These are phyloP conservation scores for Chloroclysta siterata DNA, from an alignment of 2,888 invertebrate species.

Conservation along the genomic window DNA sequence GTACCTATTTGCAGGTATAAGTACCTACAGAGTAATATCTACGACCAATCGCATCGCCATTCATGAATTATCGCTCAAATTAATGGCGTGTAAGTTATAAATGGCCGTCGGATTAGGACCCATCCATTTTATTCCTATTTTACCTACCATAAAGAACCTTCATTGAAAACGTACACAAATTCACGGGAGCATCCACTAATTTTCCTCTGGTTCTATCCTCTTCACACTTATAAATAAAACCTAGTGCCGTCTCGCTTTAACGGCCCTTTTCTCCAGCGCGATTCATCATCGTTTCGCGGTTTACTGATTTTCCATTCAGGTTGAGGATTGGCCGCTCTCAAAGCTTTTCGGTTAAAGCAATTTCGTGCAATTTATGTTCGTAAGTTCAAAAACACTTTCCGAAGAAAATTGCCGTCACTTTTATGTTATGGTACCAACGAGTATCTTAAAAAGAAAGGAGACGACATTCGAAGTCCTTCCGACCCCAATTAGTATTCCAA, in stretches of 20 bases:
- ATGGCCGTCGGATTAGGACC: constrained; percentile 81
- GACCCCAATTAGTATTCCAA: constrained; percentile 83
- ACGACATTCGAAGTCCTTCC: constrained; percentile 68
- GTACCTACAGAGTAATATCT: constrained; percentile 65
- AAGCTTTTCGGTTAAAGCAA: constrained; percentile 48
- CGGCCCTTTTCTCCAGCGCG: constrained; percentile 73
- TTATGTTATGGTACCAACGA: constrained; percentile 30
- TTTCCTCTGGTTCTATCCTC: constrained; percentile 66
- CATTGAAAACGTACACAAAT: constrained; percentile 85
- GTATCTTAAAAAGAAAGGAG: constrained; percentile 58
- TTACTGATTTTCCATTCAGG: constrained; percentile 82
- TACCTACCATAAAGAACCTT: constrained; percentile 83
- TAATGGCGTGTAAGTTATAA: constrained; percentile 85
- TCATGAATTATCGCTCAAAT: constrained; percentile 83
- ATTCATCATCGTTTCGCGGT: constrained; percentile 86
- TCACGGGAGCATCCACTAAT: constrained; percentile 81
- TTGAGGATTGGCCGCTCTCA: constrained; percentile 56
- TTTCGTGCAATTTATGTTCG: constrained; percentile 46
- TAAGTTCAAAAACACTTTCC: constrained; percentile 28
- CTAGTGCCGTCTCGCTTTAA: constrained; percentile 60
- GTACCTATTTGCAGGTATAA: constrained; percentile 24
- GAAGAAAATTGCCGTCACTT: constrained; percentile 39
- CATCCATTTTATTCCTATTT: constrained; percentile 84
- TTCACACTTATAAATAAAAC: constrained; percentile 50
- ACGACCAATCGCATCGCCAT: constrained; percentile 74